Evolutionary conservation across 2,888 invertebrate genomes (phyloP).

Genomic region (Oscheius sp.): DNA sequence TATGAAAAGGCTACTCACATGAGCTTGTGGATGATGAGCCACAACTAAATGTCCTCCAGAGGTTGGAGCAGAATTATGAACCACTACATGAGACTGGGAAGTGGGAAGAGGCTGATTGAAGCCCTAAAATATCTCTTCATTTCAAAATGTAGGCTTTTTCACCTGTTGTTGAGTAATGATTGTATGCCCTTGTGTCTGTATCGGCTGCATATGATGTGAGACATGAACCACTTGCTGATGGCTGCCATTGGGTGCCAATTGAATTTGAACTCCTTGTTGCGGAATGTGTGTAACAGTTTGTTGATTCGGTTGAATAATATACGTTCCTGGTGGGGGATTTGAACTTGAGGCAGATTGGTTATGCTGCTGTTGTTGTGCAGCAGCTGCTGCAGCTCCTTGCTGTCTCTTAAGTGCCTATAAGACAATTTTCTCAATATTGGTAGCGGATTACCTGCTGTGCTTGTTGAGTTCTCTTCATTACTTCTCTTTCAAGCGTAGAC

Average conservation of each 20-base stretch:
- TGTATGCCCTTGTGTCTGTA: constrained; percentile 16
- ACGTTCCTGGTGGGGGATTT: background rate
- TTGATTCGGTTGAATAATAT: constrained; percentile 35
- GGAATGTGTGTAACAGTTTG: constrained; percentile 24
- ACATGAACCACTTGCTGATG: constrained; percentile 43
- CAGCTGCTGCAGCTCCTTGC: constrained; percentile 7
- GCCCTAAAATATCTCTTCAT: constrained; percentile 3
- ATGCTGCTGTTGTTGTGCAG: constrained; percentile 17
- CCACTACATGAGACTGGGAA: constrained; percentile 23
- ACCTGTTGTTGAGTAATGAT: constrained; percentile 25
- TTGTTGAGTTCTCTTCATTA: constrained; percentile 66
- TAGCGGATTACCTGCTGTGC: constrained; percentile 57
- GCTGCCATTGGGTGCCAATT: constrained; percentile 7
- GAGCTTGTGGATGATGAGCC: constrained; percentile 21
- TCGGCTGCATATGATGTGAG: constrained; percentile 40
- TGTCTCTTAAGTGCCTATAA: constrained; percentile 28
- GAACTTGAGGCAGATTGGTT: background rate
- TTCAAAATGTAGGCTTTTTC: background rate
- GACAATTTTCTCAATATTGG: background rate
- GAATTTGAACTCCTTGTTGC: constrained; percentile 24
- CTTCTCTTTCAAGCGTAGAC: constrained; percentile 65
- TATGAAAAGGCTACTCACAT: no score
- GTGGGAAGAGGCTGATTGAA: constrained; percentile 3
- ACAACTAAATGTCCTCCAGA: background rate
- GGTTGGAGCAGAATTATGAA: constrained; percentile 5